Evolutionary conservation across 2,888 invertebrate genomes (phyloP).

Genomic region (Boloria selene): DNA sequence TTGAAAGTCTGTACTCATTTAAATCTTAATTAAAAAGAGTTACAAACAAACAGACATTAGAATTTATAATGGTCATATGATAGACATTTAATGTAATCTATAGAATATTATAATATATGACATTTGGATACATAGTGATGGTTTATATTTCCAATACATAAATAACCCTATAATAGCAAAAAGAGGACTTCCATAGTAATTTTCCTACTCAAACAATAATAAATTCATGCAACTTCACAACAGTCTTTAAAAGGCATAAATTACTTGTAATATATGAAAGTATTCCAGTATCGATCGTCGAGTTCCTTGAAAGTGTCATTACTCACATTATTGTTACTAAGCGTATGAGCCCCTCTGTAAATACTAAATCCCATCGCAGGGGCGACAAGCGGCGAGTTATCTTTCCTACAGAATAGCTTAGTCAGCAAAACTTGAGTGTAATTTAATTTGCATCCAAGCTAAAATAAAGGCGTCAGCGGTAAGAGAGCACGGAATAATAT

Average conservation of each 20-base stretch:
- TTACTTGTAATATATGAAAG: background rate
- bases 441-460: slow-evolving; percentile 73
- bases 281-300: slow-evolving; percentile 3
- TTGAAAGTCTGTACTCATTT: too few species aligned
- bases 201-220: too few species aligned
- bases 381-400: slow-evolving; percentile 53
- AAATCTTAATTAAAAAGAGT: too few species aligned
- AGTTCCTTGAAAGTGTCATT: background rate
- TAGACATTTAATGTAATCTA: too few species aligned
- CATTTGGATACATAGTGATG: too few species aligned
- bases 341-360: slow-evolving; percentile 29
- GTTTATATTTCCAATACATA: too few species aligned
- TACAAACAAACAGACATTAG: too few species aligned
- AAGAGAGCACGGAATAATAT: slow-evolving; percentile 47
- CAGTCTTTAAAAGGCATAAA: background rate
- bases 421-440: slow-evolving; percentile 71
- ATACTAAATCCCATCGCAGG: slow-evolving; percentile 38
- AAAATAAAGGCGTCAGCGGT: slow-evolving; percentile 65
- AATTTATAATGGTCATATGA: too few species aligned
- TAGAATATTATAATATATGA: too few species aligned
- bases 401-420: slow-evolving; percentile 60
- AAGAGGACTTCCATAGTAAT: too few species aligned
- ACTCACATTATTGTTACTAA: slow-evolving; percentile 18
- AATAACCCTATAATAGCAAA: too few species aligned
- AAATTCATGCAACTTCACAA: background rate